Evolutionary conservation across 2,797 vertebrate species (phyloP), one percentile per base, ranked within the genome.

Genomic region (Macroramphosus scolopax): DNA sequence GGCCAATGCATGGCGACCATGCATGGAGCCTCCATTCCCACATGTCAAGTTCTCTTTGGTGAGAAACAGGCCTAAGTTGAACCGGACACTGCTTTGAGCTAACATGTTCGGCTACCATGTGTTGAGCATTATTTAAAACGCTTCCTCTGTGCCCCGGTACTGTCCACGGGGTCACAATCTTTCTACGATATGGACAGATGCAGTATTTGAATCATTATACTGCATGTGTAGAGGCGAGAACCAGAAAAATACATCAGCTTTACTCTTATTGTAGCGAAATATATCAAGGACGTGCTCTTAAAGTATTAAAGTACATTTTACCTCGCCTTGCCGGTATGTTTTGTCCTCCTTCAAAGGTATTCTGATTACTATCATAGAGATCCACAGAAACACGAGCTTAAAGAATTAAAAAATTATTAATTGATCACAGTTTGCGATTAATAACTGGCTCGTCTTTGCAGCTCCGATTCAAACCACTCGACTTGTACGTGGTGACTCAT

Each of bases 1-100:
- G 85, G 79, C 79, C 86, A 81, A 75, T 62, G 87, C 83, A 85
- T 83, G 75, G 88, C 84, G 72, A 60, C 88, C 87, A 87, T 87
- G 85, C 87, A 79, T 85, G 66, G 70, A 83, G 66, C 59, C 64
- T 76, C 75, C 63, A 68, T 78, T 81, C 73, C 79, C 82, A 67
- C 78, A 66, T 54, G 76, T 66, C 51, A 49, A 57, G 35, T 59
- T 77, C 76, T 79, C 86, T 59, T 26, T 36, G 72, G 82, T 72
- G 66, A 82, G 74, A 85, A 87, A 72, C 55, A 77, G 73, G 74
- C 81, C 57, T 10, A 63, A 72, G 78, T 66, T 49, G 57, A 75
- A 72, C 63, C 47, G 76, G 79, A 85, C 66, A 44, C 58, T 45
- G 66, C 78, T 81, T 80, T 71, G 63, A 86, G 76, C 56, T 36